Base-by-base conservation (phyloP, 2,797 vertebrate species). In the Chromis chromis region DNA sequence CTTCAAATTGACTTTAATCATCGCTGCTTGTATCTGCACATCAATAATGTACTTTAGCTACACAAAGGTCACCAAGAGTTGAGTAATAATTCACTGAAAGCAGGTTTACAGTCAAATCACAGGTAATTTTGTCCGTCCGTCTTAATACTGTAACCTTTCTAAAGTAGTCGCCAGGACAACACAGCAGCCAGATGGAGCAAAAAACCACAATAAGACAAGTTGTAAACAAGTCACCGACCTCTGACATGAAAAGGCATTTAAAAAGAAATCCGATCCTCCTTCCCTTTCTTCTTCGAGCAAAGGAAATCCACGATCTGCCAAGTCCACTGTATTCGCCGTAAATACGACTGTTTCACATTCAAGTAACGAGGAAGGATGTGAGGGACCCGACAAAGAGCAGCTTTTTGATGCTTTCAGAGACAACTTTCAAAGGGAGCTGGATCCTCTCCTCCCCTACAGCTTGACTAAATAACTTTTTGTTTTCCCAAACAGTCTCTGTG, bases 381-480 rank as follows among this genome's bases (percentile, higher is more conserved):
- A 74, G 31, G 39, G 24, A 33, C 14, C 2, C 1, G 22, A 25
- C 27, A 57, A 55, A 52, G 40, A 1, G 42, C 42, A 0, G 48
- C 78, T 19, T 55, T 54, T 11, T 4, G 48, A 24, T 65, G 33
- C 59, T 42, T 61, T 78, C 40, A 66, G 1, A n/a, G 31, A 42
- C n/a, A 33, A 46, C 40, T 8, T 61, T 59, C 61, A 65, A 48
- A 70, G 74, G n/a, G 61, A 56, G 6, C 40, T 33, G 7, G 19
- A 55, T 17, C 22, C 27, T 59, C 48, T 56, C 24, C 7, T 3
- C 16, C 40, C 24, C 40, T 25, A 22, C 36, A 25, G 54, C 60
- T 42, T 44, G 24, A 63, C 70, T 78, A 74, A 73, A 70, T 49
- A 11, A 62, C 46, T 33, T 80, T 71, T 84, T 65, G 71, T 84